Conservation (phyloP, 2,888 invertebrate genomes). For the Pyrgus malvae region DNA sequence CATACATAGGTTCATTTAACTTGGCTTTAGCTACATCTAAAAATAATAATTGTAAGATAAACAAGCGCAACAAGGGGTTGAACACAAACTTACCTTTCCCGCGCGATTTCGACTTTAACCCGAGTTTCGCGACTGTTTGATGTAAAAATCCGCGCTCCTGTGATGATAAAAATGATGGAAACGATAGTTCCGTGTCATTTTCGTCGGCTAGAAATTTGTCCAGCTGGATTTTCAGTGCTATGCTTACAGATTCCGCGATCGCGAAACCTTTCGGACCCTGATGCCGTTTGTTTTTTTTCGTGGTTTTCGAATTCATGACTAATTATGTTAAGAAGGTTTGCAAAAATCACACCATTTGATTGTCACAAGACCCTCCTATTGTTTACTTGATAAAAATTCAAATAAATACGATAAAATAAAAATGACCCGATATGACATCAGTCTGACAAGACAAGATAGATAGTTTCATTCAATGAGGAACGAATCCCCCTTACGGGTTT, state of each 20-base stretch:
- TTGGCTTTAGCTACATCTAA: too few species aligned
- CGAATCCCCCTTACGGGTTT: too few species aligned
- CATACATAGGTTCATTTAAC: too few species aligned
- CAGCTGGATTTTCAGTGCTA: constrained; percentile 73
- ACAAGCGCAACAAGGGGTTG: background rate
- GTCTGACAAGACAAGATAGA: too few species aligned
- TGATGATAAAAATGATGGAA: constrained; percentile 88
- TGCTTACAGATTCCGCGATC: constrained; percentile 75
- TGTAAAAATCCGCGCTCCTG: constrained; percentile 92
- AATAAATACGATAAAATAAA: too few species aligned
- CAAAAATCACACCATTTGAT: too few species aligned
- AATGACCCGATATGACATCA: too few species aligned
- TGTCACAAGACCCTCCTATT: too few species aligned
- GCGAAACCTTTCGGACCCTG: constrained; percentile 71
- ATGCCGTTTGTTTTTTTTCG: constrained; percentile 66
- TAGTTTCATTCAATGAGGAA: too few species aligned
- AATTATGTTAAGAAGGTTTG: background rate
- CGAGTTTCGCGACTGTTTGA: constrained; percentile 84
- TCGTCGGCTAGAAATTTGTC: constrained; percentile 73
- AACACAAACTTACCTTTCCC: constrained; percentile 84
- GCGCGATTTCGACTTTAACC: constrained; percentile 90
- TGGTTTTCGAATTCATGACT: constrained; percentile 72
- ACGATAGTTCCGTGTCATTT: constrained; percentile 78
- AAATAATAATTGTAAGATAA: too few species aligned
- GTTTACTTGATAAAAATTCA: too few species aligned